Evolutionary conservation across 2,888 invertebrate genomes (phyloP).

Genomic region (Mesoligia furuncula): DNA sequence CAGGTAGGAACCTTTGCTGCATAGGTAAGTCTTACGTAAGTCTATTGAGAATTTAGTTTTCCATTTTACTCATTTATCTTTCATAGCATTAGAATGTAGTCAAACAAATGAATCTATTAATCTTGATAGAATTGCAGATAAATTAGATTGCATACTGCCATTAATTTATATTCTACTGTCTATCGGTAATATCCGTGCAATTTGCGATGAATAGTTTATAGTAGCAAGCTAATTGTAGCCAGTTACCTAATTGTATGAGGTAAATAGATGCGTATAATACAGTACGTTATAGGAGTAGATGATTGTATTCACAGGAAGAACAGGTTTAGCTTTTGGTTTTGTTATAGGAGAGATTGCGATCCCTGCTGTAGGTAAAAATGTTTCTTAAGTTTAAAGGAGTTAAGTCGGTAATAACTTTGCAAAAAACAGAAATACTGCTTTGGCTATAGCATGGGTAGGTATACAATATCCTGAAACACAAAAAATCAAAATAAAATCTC

Average conservation of each 20-base stretch:
- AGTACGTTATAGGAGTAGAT: not conserved
- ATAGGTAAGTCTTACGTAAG: not conserved
- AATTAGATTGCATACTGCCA: slow-evolving; percentile 34
- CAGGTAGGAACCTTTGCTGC: not conserved
- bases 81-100: slow-evolving; percentile 15
- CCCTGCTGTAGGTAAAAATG: not conserved
- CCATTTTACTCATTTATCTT: slow-evolving; percentile 20
- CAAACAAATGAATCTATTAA: slow-evolving; percentile 25
- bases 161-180: slow-evolving; percentile 27
- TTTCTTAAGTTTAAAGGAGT: not conserved
- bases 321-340: not conserved
- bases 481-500: not conserved
- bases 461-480: not conserved
- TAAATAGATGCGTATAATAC: not conserved
- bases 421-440: not conserved
- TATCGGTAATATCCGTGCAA: slow-evolving; percentile 17
- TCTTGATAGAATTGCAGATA: slow-evolving; percentile 33
- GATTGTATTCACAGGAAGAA: not conserved
- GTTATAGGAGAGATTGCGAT: not conserved
- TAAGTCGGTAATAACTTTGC: not conserved
- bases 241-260: not conserved
- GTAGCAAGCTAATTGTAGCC: slow-evolving; percentile 2
- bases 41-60: slow-evolving; percentile 4
- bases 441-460: not conserved
- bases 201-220: slow-evolving; percentile 23